These are phyloP conservation scores for Drosophila neonasuta DNA, from an alignment of 2,888 invertebrate species.

Conservation along the genomic window DNA sequence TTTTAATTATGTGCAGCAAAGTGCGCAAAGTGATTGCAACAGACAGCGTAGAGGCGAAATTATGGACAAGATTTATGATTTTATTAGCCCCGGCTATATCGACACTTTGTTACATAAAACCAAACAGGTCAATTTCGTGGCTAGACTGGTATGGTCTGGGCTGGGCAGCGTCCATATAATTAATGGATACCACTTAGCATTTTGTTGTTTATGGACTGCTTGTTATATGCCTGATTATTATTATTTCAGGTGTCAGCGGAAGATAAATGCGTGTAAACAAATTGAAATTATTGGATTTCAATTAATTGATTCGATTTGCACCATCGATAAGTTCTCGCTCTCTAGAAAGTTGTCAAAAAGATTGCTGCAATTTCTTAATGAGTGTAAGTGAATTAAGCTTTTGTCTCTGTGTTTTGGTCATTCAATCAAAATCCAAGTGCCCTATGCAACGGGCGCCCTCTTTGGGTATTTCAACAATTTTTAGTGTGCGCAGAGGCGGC, in stretches of 20 bases:
- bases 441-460: constrained; percentile 18
- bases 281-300: constrained; percentile 4
- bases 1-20: constrained; percentile 57
- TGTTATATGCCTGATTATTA: constrained; percentile 38
- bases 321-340: not conserved
- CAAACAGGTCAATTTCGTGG: constrained; percentile 56
- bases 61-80: constrained; percentile 70
- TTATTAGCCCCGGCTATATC: constrained; percentile 63
- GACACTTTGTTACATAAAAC: constrained; percentile 68
- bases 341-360: constrained; percentile 2
- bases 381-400: constrained; percentile 1
- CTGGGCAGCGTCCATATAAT: constrained; percentile 49
- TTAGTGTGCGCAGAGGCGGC: constrained; percentile 22
- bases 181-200: constrained; percentile 55
- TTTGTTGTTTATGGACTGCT: constrained; percentile 57
- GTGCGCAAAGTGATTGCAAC: constrained; percentile 64
- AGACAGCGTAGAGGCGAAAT: constrained; percentile 36
- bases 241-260: constrained; percentile 27
- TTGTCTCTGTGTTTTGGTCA: constrained; percentile 26
- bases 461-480: constrained; percentile 35
- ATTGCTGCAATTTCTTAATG: not conserved
- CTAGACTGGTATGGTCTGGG: constrained; percentile 28
- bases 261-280: constrained; percentile 13
- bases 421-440: constrained; percentile 39
- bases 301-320: not conserved